Conservation (phyloP, 1,140 invertebrate genomes). For the Pteromalus puparum region DNA sequence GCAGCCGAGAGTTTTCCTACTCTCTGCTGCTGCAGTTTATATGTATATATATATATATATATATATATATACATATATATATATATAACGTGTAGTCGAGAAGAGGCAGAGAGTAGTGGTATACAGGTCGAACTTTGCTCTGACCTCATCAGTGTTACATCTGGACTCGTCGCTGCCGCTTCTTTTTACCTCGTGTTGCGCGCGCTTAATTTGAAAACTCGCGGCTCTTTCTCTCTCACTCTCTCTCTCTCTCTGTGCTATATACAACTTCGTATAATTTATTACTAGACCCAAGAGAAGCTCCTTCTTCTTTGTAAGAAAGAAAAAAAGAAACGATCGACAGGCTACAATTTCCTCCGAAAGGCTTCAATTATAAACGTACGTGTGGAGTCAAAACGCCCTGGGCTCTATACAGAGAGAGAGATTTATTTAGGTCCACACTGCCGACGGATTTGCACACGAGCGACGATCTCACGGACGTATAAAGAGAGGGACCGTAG, state of each 20-base stretch:
- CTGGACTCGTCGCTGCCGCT: not conserved
- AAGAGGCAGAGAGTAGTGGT: not conserved
- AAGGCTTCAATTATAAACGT: not conserved
- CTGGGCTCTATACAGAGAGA: no score
- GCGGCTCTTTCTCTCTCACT: no score
- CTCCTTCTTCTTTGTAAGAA: not conserved
- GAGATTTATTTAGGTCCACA: conserved; percentile 37
- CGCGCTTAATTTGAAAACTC: conserved; percentile 14
- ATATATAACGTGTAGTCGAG: not conserved
- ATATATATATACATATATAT: no score
- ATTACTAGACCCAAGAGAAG: not conserved
- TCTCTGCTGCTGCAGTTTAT: not conserved
- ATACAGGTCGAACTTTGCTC: not conserved
- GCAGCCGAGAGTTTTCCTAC: not conserved
- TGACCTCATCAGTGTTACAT: conserved; percentile 13
- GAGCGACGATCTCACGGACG: not conserved
- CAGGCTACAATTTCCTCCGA: not conserved
- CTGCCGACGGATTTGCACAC: not conserved
- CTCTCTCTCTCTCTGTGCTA: no score
- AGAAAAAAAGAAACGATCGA: not conserved
- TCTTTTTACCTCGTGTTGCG: not conserved
- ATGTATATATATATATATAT: no score
- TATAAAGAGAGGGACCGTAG: not conserved
- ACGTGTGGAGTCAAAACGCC: not conserved
- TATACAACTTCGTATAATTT: not conserved